Percentiles rank a stretch among this genome's conserved stretches.
Conservation (phyloP, 2,113 vertebrate species). For the Myrmecobius fasciatus region DNA sequence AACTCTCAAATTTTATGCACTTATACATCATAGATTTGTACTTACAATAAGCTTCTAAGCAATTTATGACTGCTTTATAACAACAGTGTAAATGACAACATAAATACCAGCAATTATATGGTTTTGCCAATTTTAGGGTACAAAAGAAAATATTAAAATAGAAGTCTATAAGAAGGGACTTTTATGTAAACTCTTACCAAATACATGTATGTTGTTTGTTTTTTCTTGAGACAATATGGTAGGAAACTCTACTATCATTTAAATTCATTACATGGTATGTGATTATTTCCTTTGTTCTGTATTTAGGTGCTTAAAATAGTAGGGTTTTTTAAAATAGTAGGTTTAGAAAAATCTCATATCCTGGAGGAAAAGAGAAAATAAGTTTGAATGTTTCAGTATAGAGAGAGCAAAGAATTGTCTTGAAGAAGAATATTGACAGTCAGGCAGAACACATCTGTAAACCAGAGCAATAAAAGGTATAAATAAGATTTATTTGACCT, state of each 20-base stretch:
- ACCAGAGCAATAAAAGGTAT: slow-evolving; percentile 43
- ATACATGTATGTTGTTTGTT: background rate
- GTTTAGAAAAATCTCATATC: too few relatives aligned
- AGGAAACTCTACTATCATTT: background rate
- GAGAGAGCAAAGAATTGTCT: slow-evolving; percentile 47
- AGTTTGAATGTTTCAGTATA: slow-evolving; percentile 57
- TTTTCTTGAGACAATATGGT: background rate
- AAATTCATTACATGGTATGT: slow-evolving; percentile 41
- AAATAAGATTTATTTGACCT: slow-evolving; percentile 36
- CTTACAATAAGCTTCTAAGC: background rate
- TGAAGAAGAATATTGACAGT: slow-evolving; percentile 68
- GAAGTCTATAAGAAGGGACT: background rate
- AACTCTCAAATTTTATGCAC: background rate
- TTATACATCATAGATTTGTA: background rate
- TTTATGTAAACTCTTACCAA: background rate
- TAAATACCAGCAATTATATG: background rate
- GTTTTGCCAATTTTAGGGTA: background rate
- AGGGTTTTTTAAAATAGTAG: slow-evolving; percentile 37
- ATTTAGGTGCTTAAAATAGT: slow-evolving; percentile 52
- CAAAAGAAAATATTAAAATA: background rate
- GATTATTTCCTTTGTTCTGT: slow-evolving; percentile 56
- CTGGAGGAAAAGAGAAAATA: slow-evolving; percentile 63
- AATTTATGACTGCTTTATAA: background rate
- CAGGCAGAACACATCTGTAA: slow-evolving; percentile 63
- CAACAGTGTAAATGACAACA: background rate